These are phyloP conservation scores for Stichopus chloronotus DNA, from an alignment of 35 echinoderm and acorn worm species.

Conservation along the genomic window DNA sequence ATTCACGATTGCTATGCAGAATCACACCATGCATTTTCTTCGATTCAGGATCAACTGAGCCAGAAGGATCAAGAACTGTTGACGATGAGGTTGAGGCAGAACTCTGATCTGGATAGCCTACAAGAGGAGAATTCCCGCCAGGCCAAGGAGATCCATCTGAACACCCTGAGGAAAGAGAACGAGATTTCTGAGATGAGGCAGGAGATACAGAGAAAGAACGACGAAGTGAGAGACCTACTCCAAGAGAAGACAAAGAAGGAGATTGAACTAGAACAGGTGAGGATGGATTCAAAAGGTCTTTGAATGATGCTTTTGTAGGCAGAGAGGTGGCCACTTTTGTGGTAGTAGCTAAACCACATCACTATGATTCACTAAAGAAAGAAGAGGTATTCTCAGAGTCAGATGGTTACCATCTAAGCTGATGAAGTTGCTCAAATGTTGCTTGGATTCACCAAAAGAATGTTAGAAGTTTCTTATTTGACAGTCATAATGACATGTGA, in stretches of 20 bases:
- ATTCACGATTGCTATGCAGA: not conserved
- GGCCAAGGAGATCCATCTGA: conserved; percentile 72
- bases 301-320: too few relatives aligned
- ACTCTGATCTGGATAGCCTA: conserved; percentile 66
- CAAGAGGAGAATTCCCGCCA: conserved; percentile 76
- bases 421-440: not conserved
- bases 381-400: too few relatives aligned
- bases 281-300: too few relatives aligned
- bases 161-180: conserved; percentile 74
- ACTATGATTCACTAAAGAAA: too few relatives aligned
- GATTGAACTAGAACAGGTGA: conserved; percentile 82
- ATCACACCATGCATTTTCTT: not conserved
- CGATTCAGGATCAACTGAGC: conserved; percentile 55
- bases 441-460: not conserved
- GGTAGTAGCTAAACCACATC: too few relatives aligned
- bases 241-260: conserved; percentile 75
- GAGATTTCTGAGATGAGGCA: conserved; percentile 65
- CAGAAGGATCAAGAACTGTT: conserved; percentile 81
- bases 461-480: too few relatives aligned
- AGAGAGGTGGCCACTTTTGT: too few relatives aligned
- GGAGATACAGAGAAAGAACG: conserved; percentile 60
- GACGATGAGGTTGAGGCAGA: conserved; percentile 60
- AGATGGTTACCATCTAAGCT: not conserved
- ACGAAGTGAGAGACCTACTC: conserved; percentile 63
- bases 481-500: not conserved